A percentile compares a stretch with the other conserved stretches of the same genome.
phyloP scores from a whole-genome alignment of 2,888 invertebrate genomes.

The Harpalus rubripes region DNA sequence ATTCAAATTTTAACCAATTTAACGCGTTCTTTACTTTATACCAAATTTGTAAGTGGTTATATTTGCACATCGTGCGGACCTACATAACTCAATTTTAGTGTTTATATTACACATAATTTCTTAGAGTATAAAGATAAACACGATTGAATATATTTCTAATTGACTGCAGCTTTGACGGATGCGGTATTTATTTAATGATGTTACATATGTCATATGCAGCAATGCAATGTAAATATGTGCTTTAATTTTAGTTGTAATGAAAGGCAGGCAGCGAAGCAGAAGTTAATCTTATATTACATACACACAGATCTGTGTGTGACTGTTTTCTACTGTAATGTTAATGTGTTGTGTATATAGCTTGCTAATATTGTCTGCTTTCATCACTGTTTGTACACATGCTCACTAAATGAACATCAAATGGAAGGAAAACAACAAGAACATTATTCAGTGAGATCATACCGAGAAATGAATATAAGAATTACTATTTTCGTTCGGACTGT shows the following conservation, averaged over 20 bases:
- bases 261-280: not conserved
- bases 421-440: not conserved
- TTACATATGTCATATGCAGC: not conserved
- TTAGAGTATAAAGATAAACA: not conserved
- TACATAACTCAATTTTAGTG: no score
- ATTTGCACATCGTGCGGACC: no score
- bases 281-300: not conserved
- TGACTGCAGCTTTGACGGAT: not conserved
- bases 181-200: not conserved
- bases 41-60: no score
- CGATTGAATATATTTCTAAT: not conserved
- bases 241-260: not conserved
- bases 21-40: no score
- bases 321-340: not conserved
- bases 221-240: not conserved
- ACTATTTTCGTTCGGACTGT: no score
- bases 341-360: not conserved
- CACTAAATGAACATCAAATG: conserved; percentile 1
- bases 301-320: not conserved
- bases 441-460: not conserved
- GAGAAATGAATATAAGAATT: no score
- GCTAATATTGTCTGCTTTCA: conserved; percentile 13
- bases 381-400: not conserved
- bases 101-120: no score
- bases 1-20: no score